Base-by-base conservation (phyloP, 1,140 invertebrate species). In the Ceratoteleas bidentatus region DNA sequence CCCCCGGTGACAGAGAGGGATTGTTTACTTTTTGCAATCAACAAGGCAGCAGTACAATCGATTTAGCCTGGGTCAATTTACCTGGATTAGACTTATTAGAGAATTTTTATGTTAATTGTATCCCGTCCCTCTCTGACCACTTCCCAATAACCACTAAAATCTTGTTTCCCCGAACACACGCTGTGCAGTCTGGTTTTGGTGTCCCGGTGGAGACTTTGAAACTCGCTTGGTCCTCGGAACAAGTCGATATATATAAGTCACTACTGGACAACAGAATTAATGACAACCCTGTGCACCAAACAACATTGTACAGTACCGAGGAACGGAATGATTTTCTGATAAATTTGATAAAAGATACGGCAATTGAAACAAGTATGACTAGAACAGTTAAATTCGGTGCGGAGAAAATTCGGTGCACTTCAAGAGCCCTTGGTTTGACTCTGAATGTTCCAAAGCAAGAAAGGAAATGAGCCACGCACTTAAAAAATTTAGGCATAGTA, bases 361-460 rank as follows among this genome's bases (percentile, higher is more conserved):
- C 53, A 56, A 34, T 11, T 13, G 8, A 36, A 36, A 0, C n/a
- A n/a, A 13, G n/a, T 36, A 36, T 56, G 33, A 5, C 36, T 10
- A 56, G n/a, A 56, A 34, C 6, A n/a, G 13, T 56, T n/a, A 53
- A 53, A n/a, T 36, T 56, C 36, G 3, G 14, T 24, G 33, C n/a
- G 32, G n/a, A 56, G 0, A 34, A 13, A n/a, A 36, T n/a, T n/a
- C n/a, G n/a, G n/a, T 4, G 24, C 4, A 13, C 13, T 56, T 34
- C n/a, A 56, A 34, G n/a, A 56, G 34, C 3, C 53, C 53, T 4
- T 56, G 53, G 53, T 56, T 8, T 16, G 53, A 56, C 36, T 6
- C 6, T n/a, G 53, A 56, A 6, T 56, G 53, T 13, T 0, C 8
- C 0, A 34, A 0, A 36, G 33, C 33, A 4, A 56, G 13, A 13